Conservation (phyloP, 2,797 vertebrate species). For the Falco columbarius region DNA sequence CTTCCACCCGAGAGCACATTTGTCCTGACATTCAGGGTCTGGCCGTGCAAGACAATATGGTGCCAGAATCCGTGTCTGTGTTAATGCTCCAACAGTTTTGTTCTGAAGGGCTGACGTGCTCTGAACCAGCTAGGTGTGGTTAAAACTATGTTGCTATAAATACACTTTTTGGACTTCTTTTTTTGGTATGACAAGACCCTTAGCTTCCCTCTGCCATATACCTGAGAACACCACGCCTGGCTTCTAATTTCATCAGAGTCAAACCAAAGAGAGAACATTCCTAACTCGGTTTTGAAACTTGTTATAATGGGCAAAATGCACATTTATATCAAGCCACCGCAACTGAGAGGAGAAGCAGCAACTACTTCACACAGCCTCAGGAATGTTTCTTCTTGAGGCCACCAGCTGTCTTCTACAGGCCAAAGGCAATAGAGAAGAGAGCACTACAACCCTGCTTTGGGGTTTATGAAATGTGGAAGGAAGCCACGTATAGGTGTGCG, state of each 20-base stretch:
- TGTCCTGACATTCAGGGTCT: not conserved
- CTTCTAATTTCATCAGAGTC: not conserved
- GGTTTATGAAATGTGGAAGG: constrained; percentile 13
- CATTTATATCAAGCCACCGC: constrained; percentile 28
- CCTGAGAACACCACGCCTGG: constrained; percentile 46
- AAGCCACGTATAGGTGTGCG: not conserved
- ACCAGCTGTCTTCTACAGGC: constrained; percentile 9
- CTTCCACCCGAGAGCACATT: not conserved
- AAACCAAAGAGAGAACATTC: not conserved
- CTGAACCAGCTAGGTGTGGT: not conserved
- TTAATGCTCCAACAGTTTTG: not conserved
- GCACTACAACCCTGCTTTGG: not conserved
- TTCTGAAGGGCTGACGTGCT: not conserved
- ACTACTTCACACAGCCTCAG: constrained; percentile 13
- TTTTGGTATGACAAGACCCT: not conserved
- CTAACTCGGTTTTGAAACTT: not conserved
- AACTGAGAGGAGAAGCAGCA: constrained; percentile 19
- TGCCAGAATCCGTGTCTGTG: not conserved
- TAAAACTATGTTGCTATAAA: not conserved
- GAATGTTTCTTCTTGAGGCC: constrained; percentile 1
- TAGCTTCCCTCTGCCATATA: not conserved
- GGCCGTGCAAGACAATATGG: not conserved
- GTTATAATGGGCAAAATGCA: not conserved
- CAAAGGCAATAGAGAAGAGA: not conserved
- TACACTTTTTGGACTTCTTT: not conserved